Evolutionary conservation across 2,888 invertebrate species (phyloP).

Genomic region (Drosophila emarginata): DNA sequence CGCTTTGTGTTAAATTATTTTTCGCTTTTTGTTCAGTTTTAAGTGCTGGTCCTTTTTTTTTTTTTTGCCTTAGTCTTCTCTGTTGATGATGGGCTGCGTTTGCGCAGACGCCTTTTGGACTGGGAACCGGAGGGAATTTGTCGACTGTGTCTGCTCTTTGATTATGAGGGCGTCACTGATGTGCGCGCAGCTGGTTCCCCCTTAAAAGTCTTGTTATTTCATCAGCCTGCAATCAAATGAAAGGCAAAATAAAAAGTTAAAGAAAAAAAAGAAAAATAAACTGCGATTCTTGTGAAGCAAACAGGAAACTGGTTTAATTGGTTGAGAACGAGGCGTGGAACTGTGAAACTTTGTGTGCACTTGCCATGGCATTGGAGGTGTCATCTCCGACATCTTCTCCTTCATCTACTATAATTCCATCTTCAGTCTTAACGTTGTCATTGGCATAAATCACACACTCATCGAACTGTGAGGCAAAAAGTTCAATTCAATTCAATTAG

Average conservation of each 20-base stretch:
- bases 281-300: constrained; percentile 49
- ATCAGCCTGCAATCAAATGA: constrained; percentile 60
- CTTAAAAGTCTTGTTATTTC: constrained; percentile 55
- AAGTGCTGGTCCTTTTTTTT: constrained; percentile 30
- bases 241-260: constrained; percentile 12
- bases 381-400: not conserved
- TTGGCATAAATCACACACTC: constrained; percentile 55
- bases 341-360: constrained; percentile 36
- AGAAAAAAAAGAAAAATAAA: constrained; percentile 8
- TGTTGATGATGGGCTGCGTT: constrained; percentile 30
- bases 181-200: constrained; percentile 26
- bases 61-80: not conserved
- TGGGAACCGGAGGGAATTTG: constrained; percentile 6
- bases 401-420: not conserved
- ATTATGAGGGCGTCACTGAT: constrained; percentile 41
- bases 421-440: not conserved
- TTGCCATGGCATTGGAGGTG: constrained; percentile 35
- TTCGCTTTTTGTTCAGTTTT: constrained; percentile 43
- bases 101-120: constrained; percentile 41
- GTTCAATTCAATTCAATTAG: constrained; percentile 71
- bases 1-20: constrained; percentile 66
- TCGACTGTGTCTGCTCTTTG: constrained; percentile 20
- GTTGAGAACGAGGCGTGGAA: constrained; percentile 48
- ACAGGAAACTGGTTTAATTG: constrained; percentile 74
- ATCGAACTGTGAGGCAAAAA: constrained; percentile 61